Base-by-base conservation (phyloP, 2,888 invertebrate genomes). In the Molorchus minor region DNA sequence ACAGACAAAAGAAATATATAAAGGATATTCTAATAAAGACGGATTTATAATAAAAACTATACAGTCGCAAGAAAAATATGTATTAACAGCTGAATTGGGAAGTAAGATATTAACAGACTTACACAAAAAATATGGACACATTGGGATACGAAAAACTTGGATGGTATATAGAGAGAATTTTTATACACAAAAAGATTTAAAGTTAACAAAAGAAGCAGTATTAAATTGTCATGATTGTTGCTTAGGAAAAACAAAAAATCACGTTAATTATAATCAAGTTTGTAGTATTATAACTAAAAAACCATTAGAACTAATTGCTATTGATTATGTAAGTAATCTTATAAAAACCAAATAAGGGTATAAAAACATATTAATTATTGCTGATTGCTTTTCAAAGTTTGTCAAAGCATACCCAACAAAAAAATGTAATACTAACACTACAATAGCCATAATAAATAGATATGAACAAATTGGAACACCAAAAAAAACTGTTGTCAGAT, bases 311-410 rank as follows among this genome's bases (percentile, higher is more conserved):
- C 21, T 54, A 19, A 17, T 54, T 12, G 54, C 53, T 13, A 58
- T 58, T 20, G 41, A 46, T 35, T 52, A 58, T 40, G 12, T 52
- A 30, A 52, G 10, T 25, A 40, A 53, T 46, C 38, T 41, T 40
- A 53, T 47, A 21, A 41, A 12, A 41, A 54, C 25, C 21, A 54
- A 7, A n/a, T 20, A 19, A 13, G 44, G 54, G 13, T 15, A 54
- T 10, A 53, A 53, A 17, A 13, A 43, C 15, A 53, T 43, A 13
- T 15, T 53, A 8, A 43, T 53, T 7, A 20, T 53, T n/a, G 41
- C 41, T 53, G 52, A 53, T 53, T 29, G 41, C 3, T 53, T 53
- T 21, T 41, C 41, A n/a, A 52, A 52, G 20, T 30, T n/a, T 15
- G 41, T 33, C 8, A 47, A 33, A 19, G 2, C 20, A 19, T 41